Base-by-base conservation (phyloP, 2,888 invertebrate species). In the Caenorhabditis sinica region DNA sequence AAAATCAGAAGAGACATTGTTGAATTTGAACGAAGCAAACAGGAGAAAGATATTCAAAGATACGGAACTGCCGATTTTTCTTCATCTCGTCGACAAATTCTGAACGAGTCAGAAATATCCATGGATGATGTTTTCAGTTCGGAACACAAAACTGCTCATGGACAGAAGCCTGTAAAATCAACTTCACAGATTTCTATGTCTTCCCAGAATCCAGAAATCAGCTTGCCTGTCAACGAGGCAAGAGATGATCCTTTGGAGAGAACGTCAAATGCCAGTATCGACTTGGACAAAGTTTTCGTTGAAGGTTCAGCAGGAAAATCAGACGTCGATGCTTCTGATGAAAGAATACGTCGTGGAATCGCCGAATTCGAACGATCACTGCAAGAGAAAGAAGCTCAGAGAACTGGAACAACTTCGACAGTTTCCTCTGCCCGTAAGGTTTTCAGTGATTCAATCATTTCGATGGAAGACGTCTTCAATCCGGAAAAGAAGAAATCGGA, bases 241-340 rank as follows among this genome's bases (percentile, higher is more conserved):
- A 25, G 40, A 23, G 20, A 25, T 11, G n/a, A 23, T 23, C n/a
- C 28, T n/a, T 0, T 28, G 36, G 49, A 51, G 9, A 23, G 28
- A 33, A 40, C 8, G 30, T 28, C 69, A 2, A 20, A 60, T 25
- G 66, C 33, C 33, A 65, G 45, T 17, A 81, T 84, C 43, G 68
- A 56, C 28, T 69, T 85, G 43, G 77, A 83, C 30, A 68, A 80
- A 11, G 68, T 83, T 13, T 83, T 83, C 25, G 69, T 56, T 36
- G 36, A 71, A 65, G 65, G 58, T 53, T 4, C 33, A 23, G 17
- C 33, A 0, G 13, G 2, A 8, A 30, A 60, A 23, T 33, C 30
- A 28, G 58, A 71, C 2, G 28, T 13, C 17, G 65, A 65, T 15
- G 45, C 4, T 30, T 45, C 45, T 1, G 73, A 60, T 30, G 49